Evolutionary conservation across 53 echinoderm and acorn worm species (phyloP), one percentile per base, ranked within the genome.

Genomic region (Actinopyga echinites): DNA sequence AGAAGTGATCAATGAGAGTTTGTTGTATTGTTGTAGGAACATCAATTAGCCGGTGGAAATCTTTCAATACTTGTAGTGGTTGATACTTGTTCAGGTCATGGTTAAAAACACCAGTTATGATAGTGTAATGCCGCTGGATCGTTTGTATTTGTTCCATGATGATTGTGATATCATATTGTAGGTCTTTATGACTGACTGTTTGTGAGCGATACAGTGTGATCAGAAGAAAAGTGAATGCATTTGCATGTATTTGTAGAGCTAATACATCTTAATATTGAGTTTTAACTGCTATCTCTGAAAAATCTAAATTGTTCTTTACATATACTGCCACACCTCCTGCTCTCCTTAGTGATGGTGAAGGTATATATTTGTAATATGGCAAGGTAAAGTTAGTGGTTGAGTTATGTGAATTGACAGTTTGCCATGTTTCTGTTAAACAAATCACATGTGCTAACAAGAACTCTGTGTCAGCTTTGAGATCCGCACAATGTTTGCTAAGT

Each of bases 1-100:
- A 87, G 21, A 82, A 56, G 38, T 87, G 87, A 82, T 87, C 87
- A 81, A 87, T 67, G 25, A 87, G 80, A 17, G 87, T 87, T 42
- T 80, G 66, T 25, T 64, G 56, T 28, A 55, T 13, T 49, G 81
- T 81, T 69, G 87, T 87, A 33, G 87, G 34, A 53, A 38, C 58
- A 10, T 33, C 49, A 15, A 81, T 66, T 24, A 37, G 32, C 40
- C 67, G 69, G 32, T 56, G 15, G 43, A 53, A 86, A 21, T 53
- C 67, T 26, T 57, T 80, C 5, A 80, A 20, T 10, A 23, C 57
- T 59, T 32, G 32, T 34, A 80, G 31, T 33, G 61, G 60, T 5
- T 44, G 5, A 19, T 57, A 28, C 42, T 59, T 82, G 63, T 61
- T 60, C 23, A 63, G 62, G 29, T 82, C 64, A 63, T 82, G 45